Conservation (phyloP, 2,888 invertebrate genomes). For the Neoitamus cyanurus region DNA sequence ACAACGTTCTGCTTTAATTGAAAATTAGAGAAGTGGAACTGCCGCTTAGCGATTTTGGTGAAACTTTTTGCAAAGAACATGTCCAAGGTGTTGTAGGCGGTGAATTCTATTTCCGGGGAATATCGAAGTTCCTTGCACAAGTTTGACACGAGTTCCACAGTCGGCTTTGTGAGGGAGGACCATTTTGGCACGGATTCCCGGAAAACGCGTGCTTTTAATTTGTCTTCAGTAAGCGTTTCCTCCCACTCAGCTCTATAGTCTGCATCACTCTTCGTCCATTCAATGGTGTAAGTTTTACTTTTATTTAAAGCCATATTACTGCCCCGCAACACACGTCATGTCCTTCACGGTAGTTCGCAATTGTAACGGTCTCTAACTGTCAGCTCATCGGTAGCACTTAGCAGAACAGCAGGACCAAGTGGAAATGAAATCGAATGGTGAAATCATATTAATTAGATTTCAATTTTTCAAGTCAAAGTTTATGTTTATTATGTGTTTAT, state of each 20-base stretch:
- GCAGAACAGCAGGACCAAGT: too few species aligned
- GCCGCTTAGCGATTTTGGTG: background rate
- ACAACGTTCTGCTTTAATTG: background rate
- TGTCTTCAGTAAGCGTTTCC: background rate
- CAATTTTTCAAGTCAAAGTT: too few species aligned
- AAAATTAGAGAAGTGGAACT: too few species aligned
- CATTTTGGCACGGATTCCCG: background rate
- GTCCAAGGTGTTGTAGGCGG: conserved; percentile 29
- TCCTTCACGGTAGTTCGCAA: background rate
- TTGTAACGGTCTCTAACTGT: background rate
- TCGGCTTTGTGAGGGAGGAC: background rate
- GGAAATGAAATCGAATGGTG: too few species aligned
- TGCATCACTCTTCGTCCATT: background rate
- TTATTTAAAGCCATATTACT: background rate
- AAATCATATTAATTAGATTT: too few species aligned
- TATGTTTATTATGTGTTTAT: too few species aligned
- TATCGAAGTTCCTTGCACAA: conserved; percentile 18
- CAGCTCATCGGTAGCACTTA: background rate
- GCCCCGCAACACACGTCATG: too few species aligned
- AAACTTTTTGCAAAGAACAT: background rate
- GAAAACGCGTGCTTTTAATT: background rate
- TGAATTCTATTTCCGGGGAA: conserved; percentile 38
- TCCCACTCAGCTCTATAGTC: background rate
- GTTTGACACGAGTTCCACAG: conserved; percentile 15
- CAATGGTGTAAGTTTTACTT: background rate